These are phyloP conservation scores for Muschampia staudingeri DNA, from an alignment of 2,888 invertebrate species.

Conservation along the genomic window DNA sequence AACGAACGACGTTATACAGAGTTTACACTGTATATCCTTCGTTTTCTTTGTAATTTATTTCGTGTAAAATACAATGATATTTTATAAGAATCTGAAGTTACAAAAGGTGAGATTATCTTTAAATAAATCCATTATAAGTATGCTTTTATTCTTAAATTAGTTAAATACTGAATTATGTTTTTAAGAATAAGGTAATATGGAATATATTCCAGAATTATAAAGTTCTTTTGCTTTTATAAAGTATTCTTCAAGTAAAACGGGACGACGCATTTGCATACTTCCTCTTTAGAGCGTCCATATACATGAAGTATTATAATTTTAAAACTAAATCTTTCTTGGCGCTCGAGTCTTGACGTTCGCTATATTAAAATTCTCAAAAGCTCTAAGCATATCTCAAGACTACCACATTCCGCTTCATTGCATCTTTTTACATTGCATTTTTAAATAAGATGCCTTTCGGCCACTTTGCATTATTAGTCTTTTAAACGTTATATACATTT, in stretches of 20 bases:
- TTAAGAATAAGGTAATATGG: not conserved
- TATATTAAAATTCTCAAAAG: constrained; percentile 78
- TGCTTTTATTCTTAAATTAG: too few relatives aligned
- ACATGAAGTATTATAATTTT: constrained; percentile 67
- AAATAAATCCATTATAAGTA: too few relatives aligned
- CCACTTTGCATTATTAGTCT: not conserved
- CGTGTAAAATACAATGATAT: too few relatives aligned
- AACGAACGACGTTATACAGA: too few relatives aligned
- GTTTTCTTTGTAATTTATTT: too few relatives aligned
- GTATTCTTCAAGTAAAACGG: not conserved
- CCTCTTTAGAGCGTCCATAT: constrained; percentile 29
- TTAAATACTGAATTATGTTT: not conserved
- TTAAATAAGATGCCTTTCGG: constrained; percentile 20
- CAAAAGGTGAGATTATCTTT: too few relatives aligned
- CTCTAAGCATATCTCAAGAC: constrained; percentile 67
- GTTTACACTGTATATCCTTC: too few relatives aligned
- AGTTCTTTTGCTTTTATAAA: not conserved
- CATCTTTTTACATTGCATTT: constrained; percentile 75
- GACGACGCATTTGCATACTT: constrained; percentile 49
- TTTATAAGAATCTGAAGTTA: too few relatives aligned
- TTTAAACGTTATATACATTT: not conserved
- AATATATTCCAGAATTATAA: not conserved
- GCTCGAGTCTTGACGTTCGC: constrained; percentile 69
- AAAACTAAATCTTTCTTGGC: constrained; percentile 71
- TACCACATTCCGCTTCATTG: constrained; percentile 72